Percentiles rank a stretch among this genome's conserved stretches.
phyloP scores from a whole-genome alignment of 2,113 vertebrate genomes.

The Chloropsis cyanopogon region DNA sequence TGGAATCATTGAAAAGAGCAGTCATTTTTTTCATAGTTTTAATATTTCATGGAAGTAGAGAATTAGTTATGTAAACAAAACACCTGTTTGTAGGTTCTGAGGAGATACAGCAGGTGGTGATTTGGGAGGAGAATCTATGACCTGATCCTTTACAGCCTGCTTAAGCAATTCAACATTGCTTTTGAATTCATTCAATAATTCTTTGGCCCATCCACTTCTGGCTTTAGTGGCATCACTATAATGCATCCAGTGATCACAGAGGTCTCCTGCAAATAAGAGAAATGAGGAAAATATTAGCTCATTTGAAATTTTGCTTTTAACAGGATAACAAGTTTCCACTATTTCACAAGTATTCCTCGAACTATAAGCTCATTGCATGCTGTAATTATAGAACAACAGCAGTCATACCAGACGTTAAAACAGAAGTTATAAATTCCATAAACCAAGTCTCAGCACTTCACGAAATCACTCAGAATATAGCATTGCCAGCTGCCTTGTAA shows the following conservation, averaged over 20 bases:
- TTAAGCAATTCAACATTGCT: constrained; percentile 92
- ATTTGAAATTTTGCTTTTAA: background rate
- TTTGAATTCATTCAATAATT: constrained; percentile 88
- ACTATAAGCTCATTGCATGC: background rate
- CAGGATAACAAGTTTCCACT: background rate
- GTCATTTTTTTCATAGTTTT: background rate
- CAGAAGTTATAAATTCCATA: background rate
- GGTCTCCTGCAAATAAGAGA: constrained; percentile 79
- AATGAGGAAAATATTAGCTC: background rate
- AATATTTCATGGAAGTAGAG: background rate
- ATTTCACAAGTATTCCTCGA: background rate
- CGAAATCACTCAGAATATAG: background rate
- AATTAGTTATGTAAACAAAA: background rate
- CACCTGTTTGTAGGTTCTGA: constrained; percentile 76
- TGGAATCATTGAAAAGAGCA: background rate
- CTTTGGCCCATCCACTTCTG: constrained; percentile 86
- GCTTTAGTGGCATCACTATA: constrained; percentile 92
- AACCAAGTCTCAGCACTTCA: background rate
- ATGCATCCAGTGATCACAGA: constrained; percentile 94
- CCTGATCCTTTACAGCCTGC: constrained; percentile 82
- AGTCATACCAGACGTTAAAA: background rate
- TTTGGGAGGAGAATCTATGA: constrained; percentile 65
- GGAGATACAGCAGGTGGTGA: constrained; percentile 78
- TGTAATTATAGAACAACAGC: background rate
- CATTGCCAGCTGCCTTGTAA: background rate